These are phyloP conservation scores for Zaprionus vittiger DNA, from an alignment of 1,140 invertebrate species.

Conservation along the genomic window DNA sequence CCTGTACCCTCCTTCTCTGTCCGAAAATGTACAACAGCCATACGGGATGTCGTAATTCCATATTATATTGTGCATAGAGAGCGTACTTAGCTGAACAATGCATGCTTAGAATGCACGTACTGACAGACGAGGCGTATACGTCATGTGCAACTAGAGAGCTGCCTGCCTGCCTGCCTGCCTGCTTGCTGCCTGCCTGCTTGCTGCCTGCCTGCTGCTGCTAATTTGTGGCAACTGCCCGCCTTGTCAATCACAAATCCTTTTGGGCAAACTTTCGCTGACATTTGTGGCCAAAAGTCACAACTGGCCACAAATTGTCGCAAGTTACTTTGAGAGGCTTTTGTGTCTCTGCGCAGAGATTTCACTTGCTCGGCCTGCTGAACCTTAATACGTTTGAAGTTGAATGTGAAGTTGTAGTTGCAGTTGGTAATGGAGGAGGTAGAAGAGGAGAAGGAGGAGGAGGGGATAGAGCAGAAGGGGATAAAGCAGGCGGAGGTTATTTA, in stretches of 20 bases:
- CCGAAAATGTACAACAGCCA: neutral
- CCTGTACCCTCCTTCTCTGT: neutral
- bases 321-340: constrained; percentile 29
- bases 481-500: constrained; percentile 13
- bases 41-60: constrained; percentile 35
- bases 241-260: constrained; percentile 47
- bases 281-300: constrained; percentile 20
- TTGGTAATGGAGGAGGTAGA: neutral
- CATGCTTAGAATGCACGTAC: constrained; percentile 27
- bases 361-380: constrained; percentile 48
- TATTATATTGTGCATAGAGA: constrained; percentile 5
- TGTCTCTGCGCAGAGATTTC: constrained; percentile 63
- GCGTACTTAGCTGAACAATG: constrained; percentile 27
- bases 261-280: constrained; percentile 20
- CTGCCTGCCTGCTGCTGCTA: neutral
- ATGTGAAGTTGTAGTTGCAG: neutral
- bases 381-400: constrained; percentile 17
- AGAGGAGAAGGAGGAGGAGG: neutral
- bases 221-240: neutral
- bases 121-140: neutral
- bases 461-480: neutral
- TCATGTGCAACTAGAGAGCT: neutral
- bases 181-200: no score
- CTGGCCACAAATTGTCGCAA: neutral
- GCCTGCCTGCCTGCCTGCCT: neutral